Conservation (phyloP, 2,888 invertebrate genomes). For the Carterocephalus palaemon region DNA sequence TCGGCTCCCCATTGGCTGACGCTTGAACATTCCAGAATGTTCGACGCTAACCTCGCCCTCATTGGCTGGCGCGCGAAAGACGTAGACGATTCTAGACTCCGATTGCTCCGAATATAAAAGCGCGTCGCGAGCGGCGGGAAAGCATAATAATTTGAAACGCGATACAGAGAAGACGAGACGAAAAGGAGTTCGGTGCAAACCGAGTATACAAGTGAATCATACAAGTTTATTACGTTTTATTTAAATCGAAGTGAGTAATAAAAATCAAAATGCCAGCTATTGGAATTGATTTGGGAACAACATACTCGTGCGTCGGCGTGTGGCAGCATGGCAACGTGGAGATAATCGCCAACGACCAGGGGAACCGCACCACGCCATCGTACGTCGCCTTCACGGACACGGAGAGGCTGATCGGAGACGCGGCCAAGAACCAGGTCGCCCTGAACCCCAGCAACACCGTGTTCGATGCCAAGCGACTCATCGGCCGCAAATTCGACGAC, state of each 20-base stretch:
- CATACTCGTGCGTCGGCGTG: slow-evolving; percentile 54
- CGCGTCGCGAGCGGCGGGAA: slow-evolving; percentile 46
- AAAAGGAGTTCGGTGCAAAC: slow-evolving; percentile 48
- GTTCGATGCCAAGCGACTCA: slow-evolving; percentile 85
- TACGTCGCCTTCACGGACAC: slow-evolving; percentile 87
- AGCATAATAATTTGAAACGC: slow-evolving; percentile 59
- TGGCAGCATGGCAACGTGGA: slow-evolving; percentile 79
- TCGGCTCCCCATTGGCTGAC: slow-evolving; percentile 41
- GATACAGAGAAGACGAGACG: slow-evolving; percentile 46
- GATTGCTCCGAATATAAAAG: slow-evolving; percentile 54
- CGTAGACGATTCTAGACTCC: slow-evolving; percentile 48
- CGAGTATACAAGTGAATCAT: slow-evolving; percentile 33
- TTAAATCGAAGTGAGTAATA: background rate
- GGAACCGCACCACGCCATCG: slow-evolving; percentile 85
- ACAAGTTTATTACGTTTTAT: slow-evolving; percentile 2
- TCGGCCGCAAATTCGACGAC: slow-evolving; percentile 86
- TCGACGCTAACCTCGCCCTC: slow-evolving; percentile 34
- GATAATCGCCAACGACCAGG: slow-evolving; percentile 82
- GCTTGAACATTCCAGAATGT: slow-evolving; percentile 41
- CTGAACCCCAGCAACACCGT: slow-evolving; percentile 84
- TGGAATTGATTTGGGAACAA: slow-evolving; percentile 58
- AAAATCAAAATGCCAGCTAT: slow-evolving; percentile 47
- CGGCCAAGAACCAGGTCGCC: slow-evolving; percentile 82
- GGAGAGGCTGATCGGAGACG: slow-evolving; percentile 83
- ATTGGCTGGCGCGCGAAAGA: slow-evolving; percentile 46